A percentile compares a stretch with the other conserved stretches of the same genome.
Evolutionary conservation across 2,888 invertebrate genomes (phyloP).

Genomic region (Xylophagus ater): DNA sequence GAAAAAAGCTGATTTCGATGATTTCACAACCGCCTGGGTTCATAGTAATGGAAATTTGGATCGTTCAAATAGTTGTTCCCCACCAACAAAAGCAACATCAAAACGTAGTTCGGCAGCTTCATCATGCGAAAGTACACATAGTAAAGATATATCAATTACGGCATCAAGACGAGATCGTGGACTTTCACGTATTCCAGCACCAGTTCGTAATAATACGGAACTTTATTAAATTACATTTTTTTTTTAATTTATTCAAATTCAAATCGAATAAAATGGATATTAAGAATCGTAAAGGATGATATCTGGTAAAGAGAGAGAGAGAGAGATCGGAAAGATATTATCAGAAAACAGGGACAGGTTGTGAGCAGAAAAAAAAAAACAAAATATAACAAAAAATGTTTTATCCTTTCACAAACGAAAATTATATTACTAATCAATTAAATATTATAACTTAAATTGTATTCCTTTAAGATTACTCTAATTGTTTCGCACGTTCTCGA

Average conservation of each 20-base stretch:
- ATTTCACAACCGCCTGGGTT: constrained; percentile 61
- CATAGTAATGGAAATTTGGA: constrained; percentile 58
- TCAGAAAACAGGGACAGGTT: too few species aligned
- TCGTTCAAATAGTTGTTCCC: constrained; percentile 45
- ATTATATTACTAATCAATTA: too few species aligned
- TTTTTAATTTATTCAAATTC: not conserved
- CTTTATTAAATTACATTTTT: constrained; percentile 18
- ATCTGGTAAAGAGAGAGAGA: too few species aligned
- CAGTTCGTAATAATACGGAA: constrained; percentile 24
- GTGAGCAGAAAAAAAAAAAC: too few species aligned
- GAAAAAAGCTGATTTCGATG: constrained; percentile 47
- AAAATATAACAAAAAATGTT: too few species aligned
- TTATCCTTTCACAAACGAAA: too few species aligned
- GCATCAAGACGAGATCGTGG: constrained; percentile 27
- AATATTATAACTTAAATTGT: too few species aligned
- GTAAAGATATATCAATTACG: constrained; percentile 24
- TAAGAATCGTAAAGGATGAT: too few species aligned
- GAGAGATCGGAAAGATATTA: too few species aligned
- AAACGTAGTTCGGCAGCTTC: constrained; percentile 37
- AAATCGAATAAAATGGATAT: too few species aligned
- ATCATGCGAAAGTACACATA: constrained; percentile 33
- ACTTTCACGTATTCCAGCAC: constrained; percentile 37
- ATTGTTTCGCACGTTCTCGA: too few species aligned
- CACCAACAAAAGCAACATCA: constrained; percentile 32
- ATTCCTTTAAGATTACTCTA: too few species aligned